Evolutionary conservation across 2,888 invertebrate species (phyloP).

Genomic region (Lasioglossum malachurum): DNA sequence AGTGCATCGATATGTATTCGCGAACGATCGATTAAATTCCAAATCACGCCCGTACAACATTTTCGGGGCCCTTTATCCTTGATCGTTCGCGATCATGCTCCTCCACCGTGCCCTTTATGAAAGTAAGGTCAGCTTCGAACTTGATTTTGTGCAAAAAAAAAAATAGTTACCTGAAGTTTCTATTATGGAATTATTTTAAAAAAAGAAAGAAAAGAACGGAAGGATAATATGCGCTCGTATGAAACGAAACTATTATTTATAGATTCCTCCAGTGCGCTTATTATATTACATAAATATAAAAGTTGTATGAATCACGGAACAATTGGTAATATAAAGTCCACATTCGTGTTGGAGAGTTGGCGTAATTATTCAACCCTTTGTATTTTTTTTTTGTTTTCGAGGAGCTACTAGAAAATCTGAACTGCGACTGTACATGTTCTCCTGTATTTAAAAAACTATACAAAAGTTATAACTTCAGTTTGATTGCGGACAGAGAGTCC

Average conservation of each 20-base stretch:
- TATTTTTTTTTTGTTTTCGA: slow-evolving; percentile 21
- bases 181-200: slow-evolving; percentile 11
- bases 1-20: slow-evolving; percentile 63
- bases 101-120: neutral
- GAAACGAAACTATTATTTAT: slow-evolving; percentile 21
- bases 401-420: neutral
- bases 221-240: neutral
- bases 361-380: slow-evolving; percentile 22
- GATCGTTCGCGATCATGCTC: slow-evolving; percentile 28
- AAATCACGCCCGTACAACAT: slow-evolving; percentile 46
- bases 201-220: neutral
- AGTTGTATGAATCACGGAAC: slow-evolving; percentile 26
- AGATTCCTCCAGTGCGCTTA: slow-evolving; percentile 26
- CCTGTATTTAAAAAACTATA: slow-evolving; percentile 59
- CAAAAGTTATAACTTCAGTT: slow-evolving; percentile 87
- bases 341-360: slow-evolving; percentile 26
- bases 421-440: neutral
- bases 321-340: slow-evolving; percentile 35
- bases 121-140: neutral
- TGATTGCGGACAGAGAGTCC: slow-evolving; percentile 86
- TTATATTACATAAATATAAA: slow-evolving; percentile 32
- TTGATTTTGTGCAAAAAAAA: slow-evolving; percentile 12
- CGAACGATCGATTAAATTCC: slow-evolving; percentile 59
- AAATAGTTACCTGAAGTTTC: slow-evolving; percentile 23
- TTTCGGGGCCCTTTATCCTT: slow-evolving; percentile 32